Evolutionary conservation across 1,140 invertebrate species (phyloP), one percentile per base, ranked within the genome.

Genomic region (Bombyx mandarina): DNA sequence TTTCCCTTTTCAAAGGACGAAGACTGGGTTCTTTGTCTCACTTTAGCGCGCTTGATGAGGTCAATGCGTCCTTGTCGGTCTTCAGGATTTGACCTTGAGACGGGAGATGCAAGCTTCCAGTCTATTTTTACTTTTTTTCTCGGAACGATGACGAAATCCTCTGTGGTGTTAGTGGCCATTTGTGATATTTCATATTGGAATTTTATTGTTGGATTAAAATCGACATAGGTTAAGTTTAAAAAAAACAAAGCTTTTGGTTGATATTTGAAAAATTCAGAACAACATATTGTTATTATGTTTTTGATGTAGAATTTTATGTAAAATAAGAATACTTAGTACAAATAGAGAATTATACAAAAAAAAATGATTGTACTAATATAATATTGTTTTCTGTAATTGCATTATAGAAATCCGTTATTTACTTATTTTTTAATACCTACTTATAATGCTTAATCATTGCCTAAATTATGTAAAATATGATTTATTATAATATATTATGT

Each of bases 1-100:
- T 85, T 86, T 86, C 83, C 83, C 83, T 86, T 86, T 86, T 86
- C 65, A 86, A 86, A 86, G 83, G 80, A 86, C 83, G 83, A 86
- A 86, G 82, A 84, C 77, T 81, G 73, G 26, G 26, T 35, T 35
- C 26, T 35, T 35, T 35, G 26, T 35, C 26, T 35, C 26, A 35
- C 1, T 35, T 35, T 82, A 61, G 6, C 35, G 1, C 67, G 1
- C 42, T 6, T n/a, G 8, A 5, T 0, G 8, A 22, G 54, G 43
- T 45, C 45, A 75, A 70, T 67, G 8, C 43, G 56, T 83, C 70
- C 66, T 67, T 59, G 6, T 79, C 66, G 63, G 66, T 73, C 81
- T 69, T 71, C 68, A 82, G 80, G 78, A 83, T 76, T 83, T 86
- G 81, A 77, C 83, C 83, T 86, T 86, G 83, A 83, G 77, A 84